A percentile compares a stretch with the other conserved stretches of the same genome.
Evolutionary conservation across 2,113 vertebrate species (phyloP).

Genomic region (Herpailurus yagouaroundi): DNA sequence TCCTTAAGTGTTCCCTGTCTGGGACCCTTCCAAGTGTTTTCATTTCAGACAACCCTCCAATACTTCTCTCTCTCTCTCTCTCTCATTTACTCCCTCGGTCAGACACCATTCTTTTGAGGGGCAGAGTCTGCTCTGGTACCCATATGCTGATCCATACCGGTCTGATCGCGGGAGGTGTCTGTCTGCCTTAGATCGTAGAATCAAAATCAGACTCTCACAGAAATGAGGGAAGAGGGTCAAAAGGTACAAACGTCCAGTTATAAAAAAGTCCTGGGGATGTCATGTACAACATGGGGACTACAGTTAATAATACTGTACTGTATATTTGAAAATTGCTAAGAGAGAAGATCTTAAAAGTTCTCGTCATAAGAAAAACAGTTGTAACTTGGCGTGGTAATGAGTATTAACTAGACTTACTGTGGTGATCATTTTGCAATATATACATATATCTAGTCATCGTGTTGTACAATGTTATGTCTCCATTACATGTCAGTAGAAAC

Average conservation of each 20-base stretch:
- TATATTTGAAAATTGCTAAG: not conserved
- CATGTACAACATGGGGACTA: not conserved
- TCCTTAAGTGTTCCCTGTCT: not conserved
- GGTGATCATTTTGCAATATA: not conserved
- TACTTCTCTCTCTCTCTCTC: not conserved
- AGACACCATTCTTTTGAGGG: fast-evolving
- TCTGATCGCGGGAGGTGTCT: not conserved
- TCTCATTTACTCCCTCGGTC: not conserved
- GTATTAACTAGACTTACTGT: not conserved
- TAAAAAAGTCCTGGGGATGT: not conserved
- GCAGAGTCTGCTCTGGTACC: not conserved
- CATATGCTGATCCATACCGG: not conserved
- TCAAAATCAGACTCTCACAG: not conserved
- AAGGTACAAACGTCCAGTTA: not conserved
- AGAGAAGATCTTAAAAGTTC: not conserved
- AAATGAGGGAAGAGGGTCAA: not conserved
- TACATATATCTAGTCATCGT: not conserved
- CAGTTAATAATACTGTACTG: not conserved
- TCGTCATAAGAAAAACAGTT: not conserved
- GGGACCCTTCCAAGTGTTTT: not conserved
- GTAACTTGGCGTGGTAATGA: not conserved
- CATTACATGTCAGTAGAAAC: not conserved
- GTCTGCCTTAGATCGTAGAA: not conserved
- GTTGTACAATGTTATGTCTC: not conserved
- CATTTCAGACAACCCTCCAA: not conserved